phyloP scores from a whole-genome alignment of 2,113 vertebrate genomes.

The Motacilla alba region DNA sequence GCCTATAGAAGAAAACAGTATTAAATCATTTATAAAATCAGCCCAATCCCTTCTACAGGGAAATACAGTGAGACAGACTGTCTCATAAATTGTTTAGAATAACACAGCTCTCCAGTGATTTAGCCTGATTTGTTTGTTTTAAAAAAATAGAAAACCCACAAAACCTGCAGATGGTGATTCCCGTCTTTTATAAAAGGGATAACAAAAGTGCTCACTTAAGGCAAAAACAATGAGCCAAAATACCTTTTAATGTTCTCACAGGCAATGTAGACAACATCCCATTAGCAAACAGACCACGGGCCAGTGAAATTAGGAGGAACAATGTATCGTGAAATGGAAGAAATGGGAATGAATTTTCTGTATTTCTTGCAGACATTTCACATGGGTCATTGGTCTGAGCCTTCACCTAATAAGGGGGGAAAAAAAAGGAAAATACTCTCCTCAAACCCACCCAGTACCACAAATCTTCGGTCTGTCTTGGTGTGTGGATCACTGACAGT shows the following conservation, averaged over 20 bases:
- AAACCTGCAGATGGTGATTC: background rate
- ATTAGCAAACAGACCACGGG: background rate
- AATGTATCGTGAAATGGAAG: accelerated
- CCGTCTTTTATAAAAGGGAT: background rate
- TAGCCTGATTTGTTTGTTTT: slow-evolving; percentile 67
- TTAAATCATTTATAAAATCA: slow-evolving; percentile 76
- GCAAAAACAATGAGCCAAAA: background rate
- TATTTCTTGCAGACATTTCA: background rate
- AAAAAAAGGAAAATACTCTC: background rate
- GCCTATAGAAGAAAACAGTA: slow-evolving; percentile 64
- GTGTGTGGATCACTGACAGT: background rate
- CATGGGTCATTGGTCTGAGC: background rate
- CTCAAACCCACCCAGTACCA: accelerated
- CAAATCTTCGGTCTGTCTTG: background rate
- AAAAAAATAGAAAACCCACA: background rate
- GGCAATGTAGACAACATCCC: background rate
- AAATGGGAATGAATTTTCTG: background rate
- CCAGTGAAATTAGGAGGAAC: background rate
- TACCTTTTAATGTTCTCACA: background rate
- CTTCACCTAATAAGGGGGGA: background rate
- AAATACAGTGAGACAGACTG: slow-evolving; percentile 67
- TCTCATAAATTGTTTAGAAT: slow-evolving; percentile 77
- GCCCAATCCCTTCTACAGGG: slow-evolving; percentile 51
- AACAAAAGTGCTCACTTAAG: background rate
- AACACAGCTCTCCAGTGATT: slow-evolving; percentile 58